A percentile compares a stretch with the other conserved stretches of the same genome.
Evolutionary conservation across 2,888 invertebrate species (phyloP).

Genomic region (Vanessa cardui): DNA sequence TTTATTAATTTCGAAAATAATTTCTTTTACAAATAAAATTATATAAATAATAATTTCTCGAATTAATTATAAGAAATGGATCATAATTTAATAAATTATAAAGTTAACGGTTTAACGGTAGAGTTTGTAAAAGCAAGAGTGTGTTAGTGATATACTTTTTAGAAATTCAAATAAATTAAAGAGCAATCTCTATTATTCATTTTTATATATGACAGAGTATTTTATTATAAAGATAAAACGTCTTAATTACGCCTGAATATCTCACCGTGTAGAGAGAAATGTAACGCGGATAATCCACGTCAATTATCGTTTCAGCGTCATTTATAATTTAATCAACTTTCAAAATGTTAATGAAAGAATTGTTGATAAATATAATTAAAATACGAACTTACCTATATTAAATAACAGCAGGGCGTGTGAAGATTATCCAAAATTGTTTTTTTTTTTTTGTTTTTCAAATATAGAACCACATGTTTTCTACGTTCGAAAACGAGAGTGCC

Average conservation of each 20-base stretch:
- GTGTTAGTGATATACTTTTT: not conserved
- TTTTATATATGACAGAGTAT: not conserved
- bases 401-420: constrained; percentile 13
- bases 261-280: constrained; percentile 13
- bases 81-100: too few relatives aligned
- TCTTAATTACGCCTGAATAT: constrained; percentile 6
- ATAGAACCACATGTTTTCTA: constrained; percentile 40
- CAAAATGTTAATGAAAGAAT: constrained; percentile 20
- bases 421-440: constrained; percentile 26
- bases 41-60: too few relatives aligned
- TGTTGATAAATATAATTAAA: not conserved
- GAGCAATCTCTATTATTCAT: not conserved
- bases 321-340: constrained; percentile 29
- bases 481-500: constrained; percentile 56
- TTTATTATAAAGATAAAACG: not conserved
- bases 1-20: too few relatives aligned
- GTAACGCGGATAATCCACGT: constrained; percentile 31
- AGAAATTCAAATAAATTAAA: not conserved
- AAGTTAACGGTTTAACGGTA: too few relatives aligned
- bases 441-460: constrained; percentile 31
- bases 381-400: constrained; percentile 26
- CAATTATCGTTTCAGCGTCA: constrained; percentile 23
- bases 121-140: too few relatives aligned
- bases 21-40: too few relatives aligned
- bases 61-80: too few relatives aligned